Percentiles rank a stretch among this genome's conserved stretches.
Conservation (phyloP, 2,888 invertebrate genomes). For the Aquatica leii region DNA sequence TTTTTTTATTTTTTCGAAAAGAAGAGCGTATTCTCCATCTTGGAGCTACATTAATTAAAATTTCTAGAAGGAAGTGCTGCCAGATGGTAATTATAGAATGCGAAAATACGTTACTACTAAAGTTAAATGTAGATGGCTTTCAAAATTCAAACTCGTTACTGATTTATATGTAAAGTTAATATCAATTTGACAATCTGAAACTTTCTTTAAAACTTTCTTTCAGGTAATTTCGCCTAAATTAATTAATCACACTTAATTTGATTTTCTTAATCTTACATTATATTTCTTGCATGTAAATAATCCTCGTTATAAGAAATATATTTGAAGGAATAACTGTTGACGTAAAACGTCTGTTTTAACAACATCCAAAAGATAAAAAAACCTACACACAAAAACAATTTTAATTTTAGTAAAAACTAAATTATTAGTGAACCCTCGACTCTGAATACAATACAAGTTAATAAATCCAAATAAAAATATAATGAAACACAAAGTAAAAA, state of each 20-base stretch:
- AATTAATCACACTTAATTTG: constrained; percentile 5
- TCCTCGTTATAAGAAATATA: too few relatives aligned
- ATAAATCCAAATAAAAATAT: too few relatives aligned
- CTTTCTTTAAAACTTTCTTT: constrained; percentile 26
- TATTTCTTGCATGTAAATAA: too few relatives aligned
- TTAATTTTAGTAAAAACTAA: too few relatives aligned
- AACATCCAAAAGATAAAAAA: too few relatives aligned
- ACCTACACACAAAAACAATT: too few relatives aligned
- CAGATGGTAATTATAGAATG: constrained; percentile 34
- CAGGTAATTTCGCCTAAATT: constrained; percentile 11
- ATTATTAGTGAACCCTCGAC: too few relatives aligned
- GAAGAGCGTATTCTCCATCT: constrained; percentile 11
- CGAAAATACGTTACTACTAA: constrained; percentile 30
- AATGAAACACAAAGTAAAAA: too few relatives aligned
- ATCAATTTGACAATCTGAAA: constrained; percentile 34
- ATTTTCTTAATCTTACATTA: too few relatives aligned
- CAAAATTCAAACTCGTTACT: constrained; percentile 33
- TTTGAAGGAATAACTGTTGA: too few relatives aligned
- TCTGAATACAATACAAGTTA: too few relatives aligned
- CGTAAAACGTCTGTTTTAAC: too few relatives aligned
- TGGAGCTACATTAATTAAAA: constrained; percentile 31
- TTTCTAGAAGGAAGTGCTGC: constrained; percentile 33
- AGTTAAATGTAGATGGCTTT: constrained; percentile 32
- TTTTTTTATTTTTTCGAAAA: constrained; percentile 10
- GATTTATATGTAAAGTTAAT: constrained; percentile 35